Evolutionary conservation across 2,113 vertebrate genomes (phyloP).

Genomic region (Aegithalos caudatus): DNA sequence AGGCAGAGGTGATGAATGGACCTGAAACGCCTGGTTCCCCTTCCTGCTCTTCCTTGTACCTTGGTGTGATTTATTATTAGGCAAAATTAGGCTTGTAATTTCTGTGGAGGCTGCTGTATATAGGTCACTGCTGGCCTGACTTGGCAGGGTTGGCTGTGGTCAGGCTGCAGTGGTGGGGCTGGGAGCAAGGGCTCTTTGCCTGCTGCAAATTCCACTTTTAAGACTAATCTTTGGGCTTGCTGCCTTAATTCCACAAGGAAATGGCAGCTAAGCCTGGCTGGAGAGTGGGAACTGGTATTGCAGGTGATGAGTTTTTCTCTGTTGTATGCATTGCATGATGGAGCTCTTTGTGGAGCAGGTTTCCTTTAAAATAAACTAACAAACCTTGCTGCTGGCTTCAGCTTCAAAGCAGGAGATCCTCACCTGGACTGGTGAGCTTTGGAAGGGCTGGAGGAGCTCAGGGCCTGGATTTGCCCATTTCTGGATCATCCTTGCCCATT

Average conservation of each 20-base stretch:
- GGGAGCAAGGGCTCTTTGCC: neutral
- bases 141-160: neutral
- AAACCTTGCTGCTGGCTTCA: neutral
- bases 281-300: neutral
- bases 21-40: neutral
- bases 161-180: neutral
- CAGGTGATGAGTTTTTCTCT: neutral
- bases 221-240: neutral
- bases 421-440: neutral
- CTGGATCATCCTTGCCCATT: neutral
- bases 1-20: neutral
- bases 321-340: accelerated
- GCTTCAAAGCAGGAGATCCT: neutral
- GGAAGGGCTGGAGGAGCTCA: neutral
- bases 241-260: neutral
- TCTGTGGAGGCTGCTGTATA: neutral
- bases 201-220: neutral
- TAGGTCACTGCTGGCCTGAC: slow-evolving; percentile 30
- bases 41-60: neutral
- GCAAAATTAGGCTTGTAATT: neutral
- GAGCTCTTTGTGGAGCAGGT: neutral
- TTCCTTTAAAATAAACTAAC: neutral
- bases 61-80: neutral
- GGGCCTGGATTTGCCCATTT: neutral
- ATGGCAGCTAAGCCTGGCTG: neutral